Conservation (phyloP, 2,797 vertebrate genomes). For the Notolabrus celidotus region DNA sequence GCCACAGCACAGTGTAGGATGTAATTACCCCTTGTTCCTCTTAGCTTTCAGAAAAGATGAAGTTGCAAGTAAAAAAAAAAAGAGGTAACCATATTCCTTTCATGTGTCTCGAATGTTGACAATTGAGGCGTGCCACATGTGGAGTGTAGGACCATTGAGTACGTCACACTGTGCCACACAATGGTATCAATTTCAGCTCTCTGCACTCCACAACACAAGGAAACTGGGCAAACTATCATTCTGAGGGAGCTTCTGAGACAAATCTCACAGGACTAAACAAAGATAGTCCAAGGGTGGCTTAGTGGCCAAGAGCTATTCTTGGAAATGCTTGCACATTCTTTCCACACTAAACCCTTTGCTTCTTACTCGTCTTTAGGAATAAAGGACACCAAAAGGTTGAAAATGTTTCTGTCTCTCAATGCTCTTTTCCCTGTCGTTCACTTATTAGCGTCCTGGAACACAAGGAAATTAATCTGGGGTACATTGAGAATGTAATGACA, state of each 20-base stretch:
- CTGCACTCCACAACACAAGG: constrained; percentile 66
- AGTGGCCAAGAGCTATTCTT: constrained; percentile 82
- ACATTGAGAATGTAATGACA: constrained; percentile 67
- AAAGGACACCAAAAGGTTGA: constrained; percentile 63
- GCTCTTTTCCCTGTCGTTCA: constrained; percentile 48
- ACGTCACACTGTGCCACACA: constrained; percentile 63
- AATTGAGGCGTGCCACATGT: constrained; percentile 42
- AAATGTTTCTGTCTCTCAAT: constrained; percentile 57
- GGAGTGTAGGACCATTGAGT: constrained; percentile 37
- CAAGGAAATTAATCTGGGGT: constrained; percentile 63
- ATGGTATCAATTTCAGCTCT: constrained; percentile 70
- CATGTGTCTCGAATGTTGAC: constrained; percentile 54
- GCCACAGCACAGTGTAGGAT: constrained; percentile 41
- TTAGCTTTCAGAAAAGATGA: constrained; percentile 42
- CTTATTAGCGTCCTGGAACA: constrained; percentile 53
- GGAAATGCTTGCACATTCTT: constrained; percentile 81
- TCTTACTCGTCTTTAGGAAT: constrained; percentile 65
- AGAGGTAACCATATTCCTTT: constrained; percentile 48
- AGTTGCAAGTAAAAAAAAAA: constrained; percentile 46
- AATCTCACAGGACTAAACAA: constrained; percentile 81
- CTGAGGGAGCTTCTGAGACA: constrained; percentile 79
- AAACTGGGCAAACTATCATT: constrained; percentile 78
- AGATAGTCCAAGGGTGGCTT: constrained; percentile 85
- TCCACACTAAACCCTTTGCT: constrained; percentile 74
- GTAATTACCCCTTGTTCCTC: constrained; percentile 54